Evolutionary conservation across 2,888 invertebrate species (phyloP).

Genomic region (Drosophila paramelanica): DNA sequence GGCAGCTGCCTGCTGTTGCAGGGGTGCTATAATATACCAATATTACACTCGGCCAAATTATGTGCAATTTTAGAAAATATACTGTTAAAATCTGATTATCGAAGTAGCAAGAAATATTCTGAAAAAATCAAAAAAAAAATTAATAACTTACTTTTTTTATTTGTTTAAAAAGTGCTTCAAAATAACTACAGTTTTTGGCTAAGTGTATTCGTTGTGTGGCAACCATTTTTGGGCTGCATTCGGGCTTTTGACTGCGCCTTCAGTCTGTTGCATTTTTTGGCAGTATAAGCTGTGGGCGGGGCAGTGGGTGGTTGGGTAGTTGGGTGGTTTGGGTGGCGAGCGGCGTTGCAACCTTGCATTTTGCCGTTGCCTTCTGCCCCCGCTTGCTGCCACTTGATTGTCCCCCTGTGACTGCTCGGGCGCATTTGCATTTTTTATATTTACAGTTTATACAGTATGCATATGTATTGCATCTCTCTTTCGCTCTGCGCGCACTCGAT

Average conservation of each 20-base stretch:
- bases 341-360: conserved; percentile 47
- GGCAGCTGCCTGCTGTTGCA: conserved; percentile 28
- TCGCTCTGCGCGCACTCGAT: conserved; percentile 16
- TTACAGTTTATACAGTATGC: conserved; percentile 56
- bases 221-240: conserved; percentile 31
- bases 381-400: conserved; percentile 30
- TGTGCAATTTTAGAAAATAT: neutral
- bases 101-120: too few species aligned
- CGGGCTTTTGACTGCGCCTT: conserved; percentile 37
- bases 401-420: conserved; percentile 24
- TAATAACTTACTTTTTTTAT: too few species aligned
- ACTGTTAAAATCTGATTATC: too few species aligned
- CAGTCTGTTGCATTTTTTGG: conserved; percentile 54
- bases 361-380: conserved; percentile 5
- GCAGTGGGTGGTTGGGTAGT: neutral
- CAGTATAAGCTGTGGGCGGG: conserved; percentile 18
- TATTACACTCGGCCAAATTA: neutral
- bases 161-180: too few species aligned
- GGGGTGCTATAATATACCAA: conserved; percentile 22
- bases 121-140: too few species aligned
- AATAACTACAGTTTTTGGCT: neutral
- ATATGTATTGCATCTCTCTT: conserved; percentile 10
- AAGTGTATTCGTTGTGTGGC: conserved; percentile 32
- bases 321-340: conserved; percentile 5
- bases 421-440: conserved; percentile 77